phyloP scores from a whole-genome alignment of 2,888 invertebrate genomes.

The Latrodectus hesperus region DNA sequence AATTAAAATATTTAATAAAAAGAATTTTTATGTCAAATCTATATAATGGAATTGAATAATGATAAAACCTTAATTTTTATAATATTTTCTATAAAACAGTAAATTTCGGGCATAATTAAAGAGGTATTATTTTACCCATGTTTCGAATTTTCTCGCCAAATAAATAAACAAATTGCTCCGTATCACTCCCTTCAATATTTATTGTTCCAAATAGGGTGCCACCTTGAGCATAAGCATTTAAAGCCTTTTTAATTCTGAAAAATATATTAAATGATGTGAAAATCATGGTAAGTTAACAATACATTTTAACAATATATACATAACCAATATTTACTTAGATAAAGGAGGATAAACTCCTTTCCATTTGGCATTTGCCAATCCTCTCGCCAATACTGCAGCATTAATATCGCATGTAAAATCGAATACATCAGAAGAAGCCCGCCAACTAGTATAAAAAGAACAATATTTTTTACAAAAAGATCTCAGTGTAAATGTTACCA shows the following conservation, averaged over 20 bases:
- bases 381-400: background rate
- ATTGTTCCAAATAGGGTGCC: constrained; percentile 36
- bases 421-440: constrained; percentile 41
- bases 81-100: too few species aligned
- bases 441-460: constrained; percentile 32
- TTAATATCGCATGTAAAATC: constrained; percentile 40
- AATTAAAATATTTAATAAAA: too few species aligned
- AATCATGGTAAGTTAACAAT: background rate
- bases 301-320: background rate
- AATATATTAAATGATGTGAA: constrained; percentile 1
- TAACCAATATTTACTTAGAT: constrained; percentile 2
- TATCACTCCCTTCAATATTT: constrained; percentile 4
- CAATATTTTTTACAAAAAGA: background rate
- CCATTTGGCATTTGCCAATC: constrained; percentile 29
- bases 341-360: constrained; percentile 17
- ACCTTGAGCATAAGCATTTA: constrained; percentile 31
- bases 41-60: too few species aligned
- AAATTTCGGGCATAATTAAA: too few species aligned
- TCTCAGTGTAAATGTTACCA: background rate
- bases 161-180: constrained; percentile 23
- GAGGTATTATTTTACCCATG: constrained; percentile 18
- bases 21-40: too few species aligned
- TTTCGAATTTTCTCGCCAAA: constrained; percentile 40
- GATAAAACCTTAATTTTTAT: too few species aligned
- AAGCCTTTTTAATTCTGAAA: background rate